A percentile compares a stretch with the other conserved stretches of the same genome.
phyloP scores from a whole-genome alignment of 2,113 vertebrate genomes.

The Ptychochromis oligacanthus region DNA sequence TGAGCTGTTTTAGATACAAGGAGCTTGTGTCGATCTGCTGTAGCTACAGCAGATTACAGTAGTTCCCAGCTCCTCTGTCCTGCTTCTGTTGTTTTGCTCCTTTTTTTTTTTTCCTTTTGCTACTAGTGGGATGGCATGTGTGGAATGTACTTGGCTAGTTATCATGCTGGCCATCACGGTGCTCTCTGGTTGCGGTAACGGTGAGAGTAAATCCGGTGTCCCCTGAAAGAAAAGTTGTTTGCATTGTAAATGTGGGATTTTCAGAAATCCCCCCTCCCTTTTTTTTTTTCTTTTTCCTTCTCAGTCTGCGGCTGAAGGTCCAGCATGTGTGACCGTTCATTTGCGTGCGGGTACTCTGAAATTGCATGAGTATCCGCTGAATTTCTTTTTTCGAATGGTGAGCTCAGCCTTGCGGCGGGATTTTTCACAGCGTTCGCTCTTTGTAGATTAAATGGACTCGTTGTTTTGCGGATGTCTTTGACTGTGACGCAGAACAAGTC shows the following conservation, averaged over 20 bases:
- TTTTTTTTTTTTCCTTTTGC: constrained; percentile 29
- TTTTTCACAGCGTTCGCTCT: constrained; percentile 44
- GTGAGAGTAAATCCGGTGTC: constrained; percentile 46
- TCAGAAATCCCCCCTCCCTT: not conserved
- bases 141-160: constrained; percentile 74
- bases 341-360: not conserved
- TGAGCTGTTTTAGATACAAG: not conserved
- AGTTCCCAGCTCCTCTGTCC: not conserved
- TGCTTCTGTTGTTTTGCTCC: constrained; percentile 42
- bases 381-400: constrained; percentile 23
- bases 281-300: not conserved
- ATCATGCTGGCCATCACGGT: constrained; percentile 55
- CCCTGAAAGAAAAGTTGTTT: constrained; percentile 49
- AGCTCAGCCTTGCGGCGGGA: constrained; percentile 20
- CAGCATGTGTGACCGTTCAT: constrained; percentile 32
- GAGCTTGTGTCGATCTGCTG: not conserved
- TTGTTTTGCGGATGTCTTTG: constrained; percentile 48
- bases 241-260: constrained; percentile 55
- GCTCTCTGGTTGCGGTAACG: constrained; percentile 38
- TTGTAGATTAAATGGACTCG: constrained; percentile 54
- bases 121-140: constrained; percentile 68
- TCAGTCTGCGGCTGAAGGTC: not conserved
- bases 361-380: not conserved
- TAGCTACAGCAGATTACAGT: not conserved
- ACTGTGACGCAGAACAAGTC: constrained; percentile 36